Conservation (phyloP, 2,797 vertebrate species). For the Parambassis ranga region DNA sequence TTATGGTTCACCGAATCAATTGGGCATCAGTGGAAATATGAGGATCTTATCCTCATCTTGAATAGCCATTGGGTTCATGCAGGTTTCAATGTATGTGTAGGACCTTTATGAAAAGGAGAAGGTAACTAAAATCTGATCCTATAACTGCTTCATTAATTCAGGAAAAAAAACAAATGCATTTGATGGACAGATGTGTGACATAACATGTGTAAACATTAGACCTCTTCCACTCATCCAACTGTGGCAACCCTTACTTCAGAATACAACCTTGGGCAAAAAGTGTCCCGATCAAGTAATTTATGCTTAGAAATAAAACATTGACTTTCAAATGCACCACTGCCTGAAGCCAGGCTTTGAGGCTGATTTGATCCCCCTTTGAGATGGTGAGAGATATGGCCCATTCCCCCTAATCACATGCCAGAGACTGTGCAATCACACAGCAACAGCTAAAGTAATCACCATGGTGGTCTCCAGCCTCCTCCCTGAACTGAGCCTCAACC, state of each 20-base stretch:
- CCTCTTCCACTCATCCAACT: conserved; percentile 27
- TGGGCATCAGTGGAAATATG: conserved; percentile 25
- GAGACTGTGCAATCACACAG: conserved; percentile 72
- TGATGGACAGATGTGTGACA: conserved; percentile 24
- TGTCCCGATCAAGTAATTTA: conserved; percentile 75
- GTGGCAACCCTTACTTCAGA: conserved; percentile 50
- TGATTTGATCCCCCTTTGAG: conserved; percentile 78
- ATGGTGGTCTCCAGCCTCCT: conserved; percentile 58
- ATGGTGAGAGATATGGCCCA: conserved; percentile 74
- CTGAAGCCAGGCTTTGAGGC: conserved; percentile 76
- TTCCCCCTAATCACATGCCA: conserved; percentile 77
- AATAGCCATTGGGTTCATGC: conserved; percentile 6
- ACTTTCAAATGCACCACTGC: conserved; percentile 79
- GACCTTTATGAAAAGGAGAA: no score
- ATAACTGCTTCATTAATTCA: no score
- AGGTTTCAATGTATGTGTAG: not conserved
- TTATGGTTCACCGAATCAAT: conserved; percentile 41
- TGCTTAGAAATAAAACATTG: conserved; percentile 77
- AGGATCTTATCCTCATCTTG: conserved; percentile 17
- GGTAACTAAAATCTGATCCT: no score
- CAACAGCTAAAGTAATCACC: conserved; percentile 75
- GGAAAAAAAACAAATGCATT: conserved; percentile 11
- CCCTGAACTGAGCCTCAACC: conserved; percentile 36
- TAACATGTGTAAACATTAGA: conserved; percentile 59
- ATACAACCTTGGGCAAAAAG: conserved; percentile 70